phyloP scores from a whole-genome alignment of 2,113 vertebrate species.

The Notarius lentiginosus region DNA sequence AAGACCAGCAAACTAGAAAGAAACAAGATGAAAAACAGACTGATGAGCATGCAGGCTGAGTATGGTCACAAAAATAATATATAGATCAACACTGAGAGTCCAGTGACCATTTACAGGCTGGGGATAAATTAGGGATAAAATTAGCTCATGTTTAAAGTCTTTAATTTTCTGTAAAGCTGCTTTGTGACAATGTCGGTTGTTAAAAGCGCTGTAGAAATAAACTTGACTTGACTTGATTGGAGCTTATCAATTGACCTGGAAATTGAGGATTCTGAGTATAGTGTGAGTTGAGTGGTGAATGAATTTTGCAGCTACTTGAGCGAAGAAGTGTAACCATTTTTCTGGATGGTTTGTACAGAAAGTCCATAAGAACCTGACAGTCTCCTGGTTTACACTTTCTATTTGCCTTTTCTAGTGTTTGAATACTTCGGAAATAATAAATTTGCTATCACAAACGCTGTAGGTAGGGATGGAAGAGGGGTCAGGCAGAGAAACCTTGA shows the following conservation, averaged over 20 bases:
- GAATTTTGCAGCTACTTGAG: neutral
- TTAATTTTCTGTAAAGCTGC: no score
- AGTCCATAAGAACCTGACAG: neutral
- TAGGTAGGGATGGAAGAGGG: neutral
- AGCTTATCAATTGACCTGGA: no score
- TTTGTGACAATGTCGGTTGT: no score
- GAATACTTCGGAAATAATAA: neutral
- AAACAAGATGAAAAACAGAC: neutral
- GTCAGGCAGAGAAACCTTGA: neutral
- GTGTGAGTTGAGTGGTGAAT: no score
- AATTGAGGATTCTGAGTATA: no score
- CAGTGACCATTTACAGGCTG: neutral
- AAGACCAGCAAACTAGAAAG: neutral
- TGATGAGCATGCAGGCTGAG: neutral
- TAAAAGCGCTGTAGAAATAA: no score
- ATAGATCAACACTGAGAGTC: neutral
- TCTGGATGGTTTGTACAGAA: no score
- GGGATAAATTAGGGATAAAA: no score
- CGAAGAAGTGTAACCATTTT: no score
- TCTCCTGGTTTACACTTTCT: neutral
- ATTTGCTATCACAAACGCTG: neutral
- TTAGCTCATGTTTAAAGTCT: no score
- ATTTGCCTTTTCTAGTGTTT: neutral
- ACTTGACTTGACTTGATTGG: neutral
- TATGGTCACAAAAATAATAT: neutral